Percentiles rank a stretch among this genome's conserved stretches.
phyloP scores from a whole-genome alignment of 1,140 invertebrate species.

The Drosophila subpulchrella region DNA sequence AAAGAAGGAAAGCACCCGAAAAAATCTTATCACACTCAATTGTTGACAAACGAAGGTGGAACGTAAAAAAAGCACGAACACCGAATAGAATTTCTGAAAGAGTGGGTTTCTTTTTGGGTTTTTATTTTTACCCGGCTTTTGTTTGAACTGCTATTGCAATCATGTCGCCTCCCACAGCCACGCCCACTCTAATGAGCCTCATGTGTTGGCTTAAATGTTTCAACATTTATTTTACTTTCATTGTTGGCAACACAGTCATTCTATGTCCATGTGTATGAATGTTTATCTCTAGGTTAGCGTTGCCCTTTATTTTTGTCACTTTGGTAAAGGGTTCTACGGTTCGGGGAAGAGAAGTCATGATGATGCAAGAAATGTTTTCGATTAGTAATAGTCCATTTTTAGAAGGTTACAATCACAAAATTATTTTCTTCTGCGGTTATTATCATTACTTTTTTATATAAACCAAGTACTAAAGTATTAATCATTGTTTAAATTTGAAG shows the following conservation, averaged over 20 bases:
- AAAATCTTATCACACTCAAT: slow-evolving; percentile 43
- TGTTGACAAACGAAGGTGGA: slow-evolving; percentile 44
- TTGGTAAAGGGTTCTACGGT: background rate
- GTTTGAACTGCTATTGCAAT: slow-evolving; percentile 20
- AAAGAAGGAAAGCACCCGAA: slow-evolving; percentile 4
- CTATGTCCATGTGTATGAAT: background rate
- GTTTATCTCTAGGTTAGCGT: slow-evolving; percentile 17
- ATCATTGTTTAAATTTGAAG: background rate
- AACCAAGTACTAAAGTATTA: background rate
- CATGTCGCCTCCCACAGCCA: background rate
- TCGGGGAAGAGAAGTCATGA: no score
- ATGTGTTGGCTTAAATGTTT: slow-evolving; percentile 53
- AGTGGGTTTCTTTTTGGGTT: background rate
- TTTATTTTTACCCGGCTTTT: slow-evolving; percentile 10
- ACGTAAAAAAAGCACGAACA: slow-evolving; percentile 6
- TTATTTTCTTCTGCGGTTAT: no score
- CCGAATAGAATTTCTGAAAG: slow-evolving; percentile 14
- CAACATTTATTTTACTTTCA: slow-evolving; percentile 34
- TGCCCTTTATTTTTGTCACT: background rate
- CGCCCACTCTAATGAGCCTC: slow-evolving; percentile 40
- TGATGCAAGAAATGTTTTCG: no score
- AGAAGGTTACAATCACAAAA: background rate
- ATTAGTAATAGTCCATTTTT: background rate
- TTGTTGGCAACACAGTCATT: slow-evolving; percentile 19
- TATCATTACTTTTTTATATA: no score